Conservation (phyloP, 2,113 vertebrate genomes). For the Mesoclemmys tuberculata region DNA sequence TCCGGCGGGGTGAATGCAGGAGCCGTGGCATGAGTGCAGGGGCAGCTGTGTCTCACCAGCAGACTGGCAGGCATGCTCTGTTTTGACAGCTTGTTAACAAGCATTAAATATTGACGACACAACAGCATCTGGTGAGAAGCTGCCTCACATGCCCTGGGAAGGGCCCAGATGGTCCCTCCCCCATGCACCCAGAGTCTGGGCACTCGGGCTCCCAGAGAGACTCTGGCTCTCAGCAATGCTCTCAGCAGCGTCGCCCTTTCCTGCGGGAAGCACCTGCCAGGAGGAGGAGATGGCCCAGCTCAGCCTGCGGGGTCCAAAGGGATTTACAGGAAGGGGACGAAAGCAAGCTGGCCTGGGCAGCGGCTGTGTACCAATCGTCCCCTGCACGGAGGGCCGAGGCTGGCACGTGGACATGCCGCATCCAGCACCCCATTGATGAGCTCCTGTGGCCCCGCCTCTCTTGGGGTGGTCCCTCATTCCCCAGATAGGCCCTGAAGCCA, state of each 20-base stretch:
- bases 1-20: background rate
- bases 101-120: background rate
- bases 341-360: no score
- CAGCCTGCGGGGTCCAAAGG: background rate
- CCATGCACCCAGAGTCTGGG: background rate
- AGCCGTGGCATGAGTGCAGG: background rate
- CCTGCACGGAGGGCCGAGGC: no score
- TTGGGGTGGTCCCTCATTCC: background rate
- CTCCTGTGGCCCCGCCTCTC: background rate
- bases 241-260: no score
- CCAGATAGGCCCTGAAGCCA: background rate
- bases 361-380: no score
- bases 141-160: background rate
- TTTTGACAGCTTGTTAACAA: background rate
- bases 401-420: no score
- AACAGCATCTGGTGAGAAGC: background rate
- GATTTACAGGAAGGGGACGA: background rate
- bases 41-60: background rate
- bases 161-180: background rate
- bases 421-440: background rate
- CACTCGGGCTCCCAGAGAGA: rapidly evolving
- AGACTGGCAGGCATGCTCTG: background rate
- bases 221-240: no score
- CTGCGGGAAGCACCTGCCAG: no score
- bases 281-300: no score